Evolutionary conservation across 2,797 vertebrate species (phyloP).

Genomic region (Lophotriccus pileatus): DNA sequence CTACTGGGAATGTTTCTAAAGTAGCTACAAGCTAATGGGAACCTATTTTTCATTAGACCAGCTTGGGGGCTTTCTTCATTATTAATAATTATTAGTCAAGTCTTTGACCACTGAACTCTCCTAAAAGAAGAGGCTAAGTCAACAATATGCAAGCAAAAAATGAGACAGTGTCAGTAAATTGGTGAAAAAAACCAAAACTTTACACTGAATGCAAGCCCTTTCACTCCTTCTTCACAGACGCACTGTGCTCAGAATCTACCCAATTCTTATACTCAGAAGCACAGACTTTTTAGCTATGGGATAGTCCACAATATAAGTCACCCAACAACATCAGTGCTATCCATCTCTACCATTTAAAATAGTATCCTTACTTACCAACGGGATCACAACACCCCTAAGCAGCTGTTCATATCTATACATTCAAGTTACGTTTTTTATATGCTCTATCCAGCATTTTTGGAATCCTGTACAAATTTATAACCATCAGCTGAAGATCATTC

Average conservation of each 20-base stretch:
- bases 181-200: not conserved
- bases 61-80: slow-evolving; percentile 16
- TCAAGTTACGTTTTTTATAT: not conserved
- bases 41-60: not conserved
- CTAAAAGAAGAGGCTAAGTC: not conserved
- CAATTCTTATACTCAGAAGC: not conserved
- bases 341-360: not conserved
- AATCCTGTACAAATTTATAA: not conserved
- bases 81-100: slow-evolving; percentile 4
- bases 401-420: not conserved
- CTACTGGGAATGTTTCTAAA: slow-evolving; percentile 25
- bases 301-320: not conserved
- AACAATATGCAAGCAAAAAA: not conserved
- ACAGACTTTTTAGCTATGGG: not conserved
- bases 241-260: not conserved
- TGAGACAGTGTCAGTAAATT: not conserved
- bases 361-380: not conserved
- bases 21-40: slow-evolving; percentile 13
- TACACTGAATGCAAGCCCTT: not conserved
- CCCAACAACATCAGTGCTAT: not conserved
- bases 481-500: not conserved
- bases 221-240: not conserved
- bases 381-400: not conserved
- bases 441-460: not conserved
- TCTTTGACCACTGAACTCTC: slow-evolving; percentile 11